Conservation (phyloP, 2,888 invertebrate genomes). For the Eilema griseolum region DNA sequence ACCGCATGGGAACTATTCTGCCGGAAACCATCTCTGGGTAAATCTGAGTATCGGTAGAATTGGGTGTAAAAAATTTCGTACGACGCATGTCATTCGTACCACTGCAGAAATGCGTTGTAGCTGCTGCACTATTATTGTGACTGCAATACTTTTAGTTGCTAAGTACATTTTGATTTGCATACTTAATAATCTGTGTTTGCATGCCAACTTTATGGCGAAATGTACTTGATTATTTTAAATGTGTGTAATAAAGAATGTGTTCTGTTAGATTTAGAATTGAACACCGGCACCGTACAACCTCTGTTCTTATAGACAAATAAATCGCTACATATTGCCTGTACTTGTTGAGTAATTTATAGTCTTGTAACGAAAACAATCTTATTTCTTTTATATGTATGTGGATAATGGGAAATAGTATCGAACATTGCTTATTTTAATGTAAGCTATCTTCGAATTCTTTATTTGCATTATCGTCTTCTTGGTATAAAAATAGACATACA, state of each 20-base stretch:
- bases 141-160: background rate
- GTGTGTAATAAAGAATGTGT: background rate
- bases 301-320: background rate
- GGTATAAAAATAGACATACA: background rate
- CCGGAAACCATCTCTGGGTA: too few species aligned
- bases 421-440: background rate
- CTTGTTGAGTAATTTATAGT: background rate
- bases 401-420: background rate
- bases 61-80: background rate
- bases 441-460: background rate
- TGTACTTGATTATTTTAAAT: too few species aligned
- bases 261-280: too few species aligned
- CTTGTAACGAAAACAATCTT: background rate
- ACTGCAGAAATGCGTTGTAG: too few species aligned
- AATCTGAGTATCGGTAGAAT: background rate
- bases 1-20: too few species aligned
- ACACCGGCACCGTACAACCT: too few species aligned
- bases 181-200: too few species aligned
- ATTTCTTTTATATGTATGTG: background rate
- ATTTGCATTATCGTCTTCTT: background rate
- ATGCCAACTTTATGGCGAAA: too few species aligned
- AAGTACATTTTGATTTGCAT: too few species aligned
- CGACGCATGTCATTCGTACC: too few species aligned
- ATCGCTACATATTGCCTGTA: background rate
- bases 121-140: background rate